phyloP scores from a whole-genome alignment of 2,113 vertebrate species.

The Ammodytes dubius region DNA sequence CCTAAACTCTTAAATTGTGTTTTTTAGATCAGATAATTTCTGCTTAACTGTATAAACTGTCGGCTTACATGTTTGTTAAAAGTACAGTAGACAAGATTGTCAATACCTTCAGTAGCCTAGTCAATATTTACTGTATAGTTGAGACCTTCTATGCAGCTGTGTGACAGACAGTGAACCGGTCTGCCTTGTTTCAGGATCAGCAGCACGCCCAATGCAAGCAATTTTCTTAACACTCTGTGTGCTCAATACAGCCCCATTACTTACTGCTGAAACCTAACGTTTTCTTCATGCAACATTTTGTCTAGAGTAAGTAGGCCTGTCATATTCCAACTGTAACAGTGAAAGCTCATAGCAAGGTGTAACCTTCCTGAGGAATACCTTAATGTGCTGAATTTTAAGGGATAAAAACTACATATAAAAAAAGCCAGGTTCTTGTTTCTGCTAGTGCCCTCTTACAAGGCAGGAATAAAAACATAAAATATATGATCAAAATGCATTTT shows the following conservation, averaged over 20 bases:
- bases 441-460: not conserved
- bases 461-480: not conserved
- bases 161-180: conserved; percentile 71
- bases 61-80: too few relatives aligned
- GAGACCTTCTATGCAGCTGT: conserved; percentile 2
- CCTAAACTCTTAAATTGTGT: too few relatives aligned
- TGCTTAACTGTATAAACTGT: too few relatives aligned
- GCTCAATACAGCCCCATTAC: not conserved
- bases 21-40: too few relatives aligned
- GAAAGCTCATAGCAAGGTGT: not conserved
- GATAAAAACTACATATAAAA: not conserved
- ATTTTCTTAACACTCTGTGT: conserved; percentile 12
- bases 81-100: too few relatives aligned
- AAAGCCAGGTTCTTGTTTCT: not conserved
- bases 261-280: not conserved
- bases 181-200: conserved; percentile 76
- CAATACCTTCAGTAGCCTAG: too few relatives aligned
- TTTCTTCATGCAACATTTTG: not conserved
- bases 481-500: conserved; percentile 1
- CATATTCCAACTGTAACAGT: not conserved
- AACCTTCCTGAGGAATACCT: not conserved
- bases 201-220: conserved; percentile 59
- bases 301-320: not conserved
- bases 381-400: not conserved
- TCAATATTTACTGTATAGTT: not conserved